Evolutionary conservation across 2,797 vertebrate species (phyloP), one percentile per base, ranked within the genome.

Genomic region (Kryptopterus vitreolus): DNA sequence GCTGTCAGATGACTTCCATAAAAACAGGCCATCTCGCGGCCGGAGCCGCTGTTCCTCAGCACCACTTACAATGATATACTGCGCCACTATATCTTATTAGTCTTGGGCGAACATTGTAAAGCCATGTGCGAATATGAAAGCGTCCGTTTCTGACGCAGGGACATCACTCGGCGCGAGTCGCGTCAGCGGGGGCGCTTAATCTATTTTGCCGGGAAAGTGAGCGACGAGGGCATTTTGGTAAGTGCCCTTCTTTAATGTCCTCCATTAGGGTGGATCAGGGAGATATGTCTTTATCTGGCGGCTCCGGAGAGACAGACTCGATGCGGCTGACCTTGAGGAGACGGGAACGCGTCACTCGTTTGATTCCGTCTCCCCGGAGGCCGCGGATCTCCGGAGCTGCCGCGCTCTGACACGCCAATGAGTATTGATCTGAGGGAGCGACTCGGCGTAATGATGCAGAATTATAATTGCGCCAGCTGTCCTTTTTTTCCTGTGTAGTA

Each of bases 401-500:
- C 85, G 79, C 75, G 69, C 68, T 74, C 81, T 29, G 69, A 77
- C 76, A 82, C 82, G 57, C 83, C 68, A 83, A 61, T 77, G 76
- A 87, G 81, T 84, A 89, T 88, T 88, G 87, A 91, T 89, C 88
- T 72, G 78, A 84, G 70, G 53, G 76, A 81, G 71, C 6, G n/a
- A 65, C 55, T 61, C 65, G 16, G 78, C 35, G 43, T 66, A 61
- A 77, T 79, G 79, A 81, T 84, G 77, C 38, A 59, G 76, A 80
- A 84, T 83, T 81, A 86, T 63, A 83, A 83, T 77, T 38, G 26
- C 38, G 20, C 61, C 72, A 76, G 70, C 77, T 65, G 76, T 78
- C 59, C 75, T 79, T 74, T 78, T 79, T 74, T 78, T 80, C 38
- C 68, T 68, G 18, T 48, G 52, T 61, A 50, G 70, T 62, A 15